These are phyloP conservation scores for Pristiophorus japonicus DNA, from an alignment of 2,113 vertebrate genomes.

Conservation along the genomic window DNA sequence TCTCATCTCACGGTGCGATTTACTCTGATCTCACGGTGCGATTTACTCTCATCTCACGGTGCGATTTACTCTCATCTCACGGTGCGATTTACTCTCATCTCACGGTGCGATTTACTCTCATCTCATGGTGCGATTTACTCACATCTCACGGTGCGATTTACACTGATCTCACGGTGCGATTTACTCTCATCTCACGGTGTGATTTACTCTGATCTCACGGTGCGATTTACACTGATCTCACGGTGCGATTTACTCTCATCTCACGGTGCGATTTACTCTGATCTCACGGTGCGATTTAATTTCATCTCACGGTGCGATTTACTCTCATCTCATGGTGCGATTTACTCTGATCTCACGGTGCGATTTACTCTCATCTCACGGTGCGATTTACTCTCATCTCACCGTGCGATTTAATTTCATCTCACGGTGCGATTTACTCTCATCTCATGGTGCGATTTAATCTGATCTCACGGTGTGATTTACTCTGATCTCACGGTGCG, in stretches of 20 bases:
- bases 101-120: too few species aligned
- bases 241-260: not conserved
- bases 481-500: not conserved
- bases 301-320: not conserved
- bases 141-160: too few species aligned
- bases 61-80: not conserved
- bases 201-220: too few species aligned
- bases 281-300: not conserved
- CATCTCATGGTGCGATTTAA: not conserved
- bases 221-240: too few species aligned
- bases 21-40: not conserved
- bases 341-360: not conserved
- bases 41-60: not conserved
- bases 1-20: too few species aligned
- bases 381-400: not conserved
- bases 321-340: not conserved
- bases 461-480: not conserved
- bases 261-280: not conserved
- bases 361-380: not conserved
- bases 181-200: too few species aligned
- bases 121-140: too few species aligned
- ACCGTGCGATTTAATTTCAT: not conserved
- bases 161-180: too few species aligned
- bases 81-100: too few species aligned
- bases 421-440: not conserved